A percentile compares a stretch with the other conserved stretches of the same genome.
Conservation (phyloP, 2,888 invertebrate genomes). For the Drosophila emarginata region DNA sequence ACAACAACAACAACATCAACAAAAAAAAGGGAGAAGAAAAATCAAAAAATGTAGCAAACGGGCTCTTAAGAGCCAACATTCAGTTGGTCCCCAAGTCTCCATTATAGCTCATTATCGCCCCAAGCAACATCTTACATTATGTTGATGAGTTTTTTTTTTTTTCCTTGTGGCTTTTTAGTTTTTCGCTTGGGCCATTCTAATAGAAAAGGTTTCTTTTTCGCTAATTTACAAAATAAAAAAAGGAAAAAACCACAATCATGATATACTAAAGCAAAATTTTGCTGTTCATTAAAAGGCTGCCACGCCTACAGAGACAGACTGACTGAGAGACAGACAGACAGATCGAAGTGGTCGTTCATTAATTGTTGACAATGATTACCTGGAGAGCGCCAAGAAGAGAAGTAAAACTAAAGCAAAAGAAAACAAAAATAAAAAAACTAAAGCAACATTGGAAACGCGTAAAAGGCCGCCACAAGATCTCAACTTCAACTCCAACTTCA, state of each 20-base stretch:
- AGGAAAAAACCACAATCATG: background rate
- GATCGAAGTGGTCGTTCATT: slow-evolving; percentile 60
- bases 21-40: slow-evolving; percentile 9
- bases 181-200: slow-evolving; percentile 54
- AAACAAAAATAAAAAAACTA: slow-evolving; percentile 21
- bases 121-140: slow-evolving; percentile 82
- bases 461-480: background rate
- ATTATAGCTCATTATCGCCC: slow-evolving; percentile 83
- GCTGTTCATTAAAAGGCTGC: slow-evolving; percentile 65
- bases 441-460: slow-evolving; percentile 17
- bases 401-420: slow-evolving; percentile 7
- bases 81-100: slow-evolving; percentile 60
- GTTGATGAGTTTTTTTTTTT: slow-evolving; percentile 81
- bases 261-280: slow-evolving; percentile 6
- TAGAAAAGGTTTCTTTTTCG: slow-evolving; percentile 58
- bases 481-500: slow-evolving; percentile 6
- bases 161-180: slow-evolving; percentile 35
- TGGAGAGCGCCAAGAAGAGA: slow-evolving; percentile 46
- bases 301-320: slow-evolving; percentile 54
- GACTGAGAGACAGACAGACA: slow-evolving; percentile 28
- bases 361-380: slow-evolving; percentile 78
- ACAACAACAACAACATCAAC: no score
- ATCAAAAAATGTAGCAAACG: slow-evolving; percentile 27
- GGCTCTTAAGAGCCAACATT: slow-evolving; percentile 54
- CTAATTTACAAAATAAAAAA: slow-evolving; percentile 47